phyloP scores from a whole-genome alignment of 2,888 invertebrate genomes.

The Yponomeuta malinellus region DNA sequence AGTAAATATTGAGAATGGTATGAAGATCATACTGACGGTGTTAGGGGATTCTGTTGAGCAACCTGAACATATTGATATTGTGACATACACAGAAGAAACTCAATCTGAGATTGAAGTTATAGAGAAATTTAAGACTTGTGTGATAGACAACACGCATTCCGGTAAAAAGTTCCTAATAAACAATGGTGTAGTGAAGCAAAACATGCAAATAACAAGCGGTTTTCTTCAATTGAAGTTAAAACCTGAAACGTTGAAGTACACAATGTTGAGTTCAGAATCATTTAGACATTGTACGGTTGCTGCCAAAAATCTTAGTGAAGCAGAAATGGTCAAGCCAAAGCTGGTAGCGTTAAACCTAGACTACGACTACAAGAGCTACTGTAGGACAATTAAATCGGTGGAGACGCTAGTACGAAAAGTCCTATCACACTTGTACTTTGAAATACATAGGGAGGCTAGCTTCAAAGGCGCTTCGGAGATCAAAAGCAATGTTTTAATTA shows the following conservation, averaged over 20 bases:
- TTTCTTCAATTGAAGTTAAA: conserved; percentile 57
- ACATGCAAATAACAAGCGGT: conserved; percentile 49
- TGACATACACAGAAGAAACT: conserved; percentile 52
- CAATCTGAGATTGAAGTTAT: conserved; percentile 51
- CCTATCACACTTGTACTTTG: conserved; percentile 52
- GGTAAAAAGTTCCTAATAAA: conserved; percentile 73
- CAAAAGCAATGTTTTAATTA: conserved; percentile 61
- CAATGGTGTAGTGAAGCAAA: conserved; percentile 64
- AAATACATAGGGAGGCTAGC: conserved; percentile 58
- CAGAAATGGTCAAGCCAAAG: conserved; percentile 46
- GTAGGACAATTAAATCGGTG: conserved; percentile 70
- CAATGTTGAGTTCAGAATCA: conserved; percentile 67
- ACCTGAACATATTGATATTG: conserved; percentile 68
- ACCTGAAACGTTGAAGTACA: conserved; percentile 64
- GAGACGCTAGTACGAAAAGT: conserved; percentile 53
- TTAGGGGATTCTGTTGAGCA: conserved; percentile 48
- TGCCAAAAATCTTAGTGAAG: conserved; percentile 48
- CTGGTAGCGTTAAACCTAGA: conserved; percentile 38
- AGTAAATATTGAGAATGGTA: conserved; percentile 72
- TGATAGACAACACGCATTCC: conserved; percentile 64
- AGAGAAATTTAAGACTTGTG: conserved; percentile 68
- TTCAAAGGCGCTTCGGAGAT: conserved; percentile 60
- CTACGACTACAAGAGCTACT: conserved; percentile 59
- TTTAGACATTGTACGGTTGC: conserved; percentile 67
- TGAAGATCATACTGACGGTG: conserved; percentile 70